A percentile compares a stretch with the other conserved stretches of the same genome.
These are phyloP conservation scores for Trogon melanurus DNA, from an alignment of 2,113 vertebrate genomes.

Conservation along the genomic window DNA sequence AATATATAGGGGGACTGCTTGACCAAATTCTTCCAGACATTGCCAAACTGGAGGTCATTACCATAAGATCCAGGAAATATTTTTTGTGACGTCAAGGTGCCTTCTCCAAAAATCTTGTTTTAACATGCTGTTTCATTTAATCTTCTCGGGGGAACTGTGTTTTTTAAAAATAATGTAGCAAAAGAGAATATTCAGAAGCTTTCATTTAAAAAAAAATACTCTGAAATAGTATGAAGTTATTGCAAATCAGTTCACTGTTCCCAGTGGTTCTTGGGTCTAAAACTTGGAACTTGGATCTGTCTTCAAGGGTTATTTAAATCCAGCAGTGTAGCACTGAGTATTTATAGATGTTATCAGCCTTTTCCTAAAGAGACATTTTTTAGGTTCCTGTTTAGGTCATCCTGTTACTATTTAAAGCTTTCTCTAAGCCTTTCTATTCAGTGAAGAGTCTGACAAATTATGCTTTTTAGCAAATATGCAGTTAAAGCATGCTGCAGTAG, in stretches of 20 bases:
- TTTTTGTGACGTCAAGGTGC: not conserved
- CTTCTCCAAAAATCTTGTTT: not conserved
- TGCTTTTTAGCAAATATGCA: not conserved
- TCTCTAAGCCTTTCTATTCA: not conserved
- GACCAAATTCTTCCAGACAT: not conserved
- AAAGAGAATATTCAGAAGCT: not conserved
- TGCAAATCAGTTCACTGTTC: not conserved
- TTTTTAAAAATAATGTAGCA: not conserved
- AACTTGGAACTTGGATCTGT: not conserved
- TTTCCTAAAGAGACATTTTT: slow-evolving; percentile 28
- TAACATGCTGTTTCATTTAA: not conserved
- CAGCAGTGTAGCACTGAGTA: not conserved
- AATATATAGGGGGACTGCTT: not conserved
- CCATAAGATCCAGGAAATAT: not conserved
- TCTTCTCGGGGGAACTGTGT: not conserved
- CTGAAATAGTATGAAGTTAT: not conserved
- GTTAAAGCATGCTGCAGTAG: not conserved
- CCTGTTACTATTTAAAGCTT: slow-evolving; percentile 43
- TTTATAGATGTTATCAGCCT: slow-evolving; percentile 48
- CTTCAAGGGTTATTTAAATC: slow-evolving; percentile 9
- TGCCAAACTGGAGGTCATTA: not conserved
- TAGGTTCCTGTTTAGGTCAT: slow-evolving; percentile 51
- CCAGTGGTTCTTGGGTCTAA: not conserved
- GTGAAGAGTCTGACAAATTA: not conserved
- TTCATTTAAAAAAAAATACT: not conserved